phyloP scores from a whole-genome alignment of 1,140 invertebrate genomes.

The Drosophila arizonae region DNA sequence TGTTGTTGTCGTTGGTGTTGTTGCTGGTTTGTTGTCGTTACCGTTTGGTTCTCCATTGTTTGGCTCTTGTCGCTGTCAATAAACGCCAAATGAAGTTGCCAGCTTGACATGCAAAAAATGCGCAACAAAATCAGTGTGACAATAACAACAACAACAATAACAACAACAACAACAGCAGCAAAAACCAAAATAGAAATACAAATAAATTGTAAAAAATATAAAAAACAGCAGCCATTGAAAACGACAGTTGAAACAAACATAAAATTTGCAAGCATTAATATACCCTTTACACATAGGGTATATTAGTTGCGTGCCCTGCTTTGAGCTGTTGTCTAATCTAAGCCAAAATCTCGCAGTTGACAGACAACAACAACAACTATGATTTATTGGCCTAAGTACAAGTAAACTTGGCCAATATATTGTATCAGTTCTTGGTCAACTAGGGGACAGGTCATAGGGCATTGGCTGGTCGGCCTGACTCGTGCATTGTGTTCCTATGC shows the following conservation, averaged over 20 bases:
- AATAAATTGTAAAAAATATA: slow-evolving; percentile 12
- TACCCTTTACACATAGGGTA: neutral
- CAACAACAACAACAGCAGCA: neutral
- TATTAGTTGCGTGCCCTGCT: neutral
- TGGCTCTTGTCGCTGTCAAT: slow-evolving; percentile 77
- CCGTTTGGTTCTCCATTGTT: slow-evolving; percentile 67
- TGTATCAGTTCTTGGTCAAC: neutral
- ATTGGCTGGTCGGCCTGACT: neutral
- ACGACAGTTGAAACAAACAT: slow-evolving; percentile 56
- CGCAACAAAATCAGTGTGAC: slow-evolving; percentile 3
- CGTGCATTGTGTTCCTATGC: neutral
- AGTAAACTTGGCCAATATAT: no score
- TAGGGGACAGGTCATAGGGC: neutral
- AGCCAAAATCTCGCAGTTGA: no score
- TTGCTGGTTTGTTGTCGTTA: slow-evolving; percentile 36
- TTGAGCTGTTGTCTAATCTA: no score
- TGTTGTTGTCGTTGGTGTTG: slow-evolving; percentile 32
- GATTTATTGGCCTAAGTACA: no score
- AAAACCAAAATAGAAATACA: neutral
- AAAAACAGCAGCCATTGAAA: slow-evolving; percentile 22
- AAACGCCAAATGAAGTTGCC: slow-evolving; percentile 72
- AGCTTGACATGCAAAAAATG: slow-evolving; percentile 52
- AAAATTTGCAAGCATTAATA: slow-evolving; percentile 34
- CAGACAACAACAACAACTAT: no score
- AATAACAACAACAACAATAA: slow-evolving; percentile 1